Conservation (phyloP, 2,888 invertebrate genomes). For the Mimachlamys varia region DNA sequence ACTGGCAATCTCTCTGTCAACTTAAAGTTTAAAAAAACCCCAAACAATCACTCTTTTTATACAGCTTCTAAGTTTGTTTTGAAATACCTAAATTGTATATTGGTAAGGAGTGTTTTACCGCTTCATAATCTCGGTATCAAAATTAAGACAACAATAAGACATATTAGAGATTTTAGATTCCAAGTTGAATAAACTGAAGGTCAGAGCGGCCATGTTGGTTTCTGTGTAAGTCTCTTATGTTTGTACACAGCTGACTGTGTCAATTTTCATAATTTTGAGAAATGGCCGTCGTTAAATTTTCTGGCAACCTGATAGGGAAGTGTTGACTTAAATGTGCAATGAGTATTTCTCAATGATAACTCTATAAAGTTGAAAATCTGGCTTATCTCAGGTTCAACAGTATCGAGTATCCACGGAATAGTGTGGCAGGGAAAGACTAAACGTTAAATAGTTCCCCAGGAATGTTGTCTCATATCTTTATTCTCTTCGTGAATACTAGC, state of each 20-base stretch:
- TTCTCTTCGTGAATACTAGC: neutral
- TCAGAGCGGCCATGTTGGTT: neutral
- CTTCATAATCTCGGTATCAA: too few relatives aligned
- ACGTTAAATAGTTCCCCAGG: neutral
- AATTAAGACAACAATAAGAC: too few relatives aligned
- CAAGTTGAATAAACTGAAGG: neutral
- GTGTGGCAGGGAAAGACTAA: neutral
- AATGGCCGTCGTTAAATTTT: constrained; percentile 29
- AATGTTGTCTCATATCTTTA: neutral
- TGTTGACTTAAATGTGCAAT: constrained; percentile 31
- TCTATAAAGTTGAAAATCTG: neutral
- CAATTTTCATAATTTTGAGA: constrained; percentile 36
- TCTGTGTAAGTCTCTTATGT: neutral
- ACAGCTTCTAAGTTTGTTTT: too few relatives aligned
- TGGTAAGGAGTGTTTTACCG: too few relatives aligned
- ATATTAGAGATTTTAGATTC: neutral
- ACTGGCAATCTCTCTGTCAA: neutral
- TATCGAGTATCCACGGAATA: neutral
- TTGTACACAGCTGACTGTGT: constrained; percentile 1
- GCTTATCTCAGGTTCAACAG: neutral
- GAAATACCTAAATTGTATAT: too few relatives aligned
- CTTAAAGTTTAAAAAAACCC: neutral
- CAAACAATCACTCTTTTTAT: too few relatives aligned
- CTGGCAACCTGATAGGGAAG: constrained; percentile 8
- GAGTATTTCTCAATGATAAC: neutral